phyloP scores from a whole-genome alignment of 2,113 vertebrate genomes.

The Perca flavescens region DNA sequence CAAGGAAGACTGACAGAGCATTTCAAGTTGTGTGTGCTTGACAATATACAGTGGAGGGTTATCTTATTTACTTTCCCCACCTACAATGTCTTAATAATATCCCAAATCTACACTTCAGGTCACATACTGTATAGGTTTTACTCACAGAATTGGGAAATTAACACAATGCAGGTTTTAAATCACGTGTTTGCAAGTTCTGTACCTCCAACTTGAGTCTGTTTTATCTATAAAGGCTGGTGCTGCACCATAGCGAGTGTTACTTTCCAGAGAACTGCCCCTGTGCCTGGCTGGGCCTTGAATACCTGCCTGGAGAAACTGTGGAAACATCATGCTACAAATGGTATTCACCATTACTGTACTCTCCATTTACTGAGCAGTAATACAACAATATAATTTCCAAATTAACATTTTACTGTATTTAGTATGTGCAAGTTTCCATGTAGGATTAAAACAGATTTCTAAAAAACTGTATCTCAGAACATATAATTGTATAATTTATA shows the following conservation, averaged over 20 bases:
- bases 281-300: slow-evolving; percentile 95
- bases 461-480: neutral
- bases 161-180: neutral
- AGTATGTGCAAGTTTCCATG: neutral
- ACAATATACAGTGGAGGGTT: slow-evolving; percentile 4
- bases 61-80: neutral
- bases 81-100: neutral
- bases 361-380: neutral
- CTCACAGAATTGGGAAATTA: neutral
- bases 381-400: neutral
- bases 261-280: slow-evolving; percentile 97
- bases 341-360: slow-evolving; percentile 78
- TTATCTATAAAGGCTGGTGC: slow-evolving; percentile 88
- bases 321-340: slow-evolving; percentile 95
- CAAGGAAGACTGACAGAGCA: neutral
- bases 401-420: neutral
- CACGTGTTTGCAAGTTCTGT: slow-evolving; percentile 13
- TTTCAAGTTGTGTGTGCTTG: neutral
- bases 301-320: slow-evolving; percentile 94
- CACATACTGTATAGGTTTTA: neutral
- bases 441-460: neutral
- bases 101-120: no score
- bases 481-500: neutral
- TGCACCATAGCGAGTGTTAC: slow-evolving; percentile 94
- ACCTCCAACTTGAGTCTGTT: slow-evolving; percentile 25